Base-by-base conservation (phyloP, 1,140 invertebrate species). In the Orchesella cincta region DNA sequence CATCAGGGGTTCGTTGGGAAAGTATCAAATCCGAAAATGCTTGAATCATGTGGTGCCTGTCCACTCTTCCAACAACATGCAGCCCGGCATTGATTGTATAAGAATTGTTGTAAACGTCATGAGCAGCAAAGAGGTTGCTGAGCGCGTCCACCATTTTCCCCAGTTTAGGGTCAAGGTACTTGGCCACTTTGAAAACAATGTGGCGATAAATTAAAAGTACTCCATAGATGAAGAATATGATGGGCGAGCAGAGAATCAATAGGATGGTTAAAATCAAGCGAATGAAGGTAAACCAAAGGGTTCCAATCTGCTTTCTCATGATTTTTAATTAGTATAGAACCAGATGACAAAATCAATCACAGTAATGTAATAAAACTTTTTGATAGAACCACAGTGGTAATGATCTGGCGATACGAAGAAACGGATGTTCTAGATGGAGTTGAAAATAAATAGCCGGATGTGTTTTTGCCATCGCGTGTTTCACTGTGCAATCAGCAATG, bases 71-170 rank as follows among this genome's bases (percentile, higher is more conserved):
- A 33, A 67, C 62, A 29, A 67, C 28, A n/a, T 67, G 62, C 1
- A 67, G 62, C 3, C 26, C 62, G 5, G 33, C n/a, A 33, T 67
- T 67, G n/a, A 67, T 67, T 33, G 62, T 31, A 29, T 67, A 67
- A 14, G 62, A 67, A n/a, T 67, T 67, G 29, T 23, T 23, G n/a
- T 67, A 67, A 2, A 33, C 28, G 62, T 67, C 29, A 67, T 67
- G 62, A n/a, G 62, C 62, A 14, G 62, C 62, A 33, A 67, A 67
- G 3, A 29, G 12, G 62, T 29, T 31, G 33, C 62, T 67, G 12
- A 67, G 29, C n/a, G 62, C 23, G n/a, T 1, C 8, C 26, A 67
- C 62, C 26, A 67, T 67, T 67, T 67, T 67, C 26, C 62, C 62
- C 28, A 67, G 62, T 33, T 33, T 33, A 5, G 62, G 62, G 31